Evolutionary conservation across 2,888 invertebrate species (phyloP).

Genomic region (Brachyopa scutellaris): DNA sequence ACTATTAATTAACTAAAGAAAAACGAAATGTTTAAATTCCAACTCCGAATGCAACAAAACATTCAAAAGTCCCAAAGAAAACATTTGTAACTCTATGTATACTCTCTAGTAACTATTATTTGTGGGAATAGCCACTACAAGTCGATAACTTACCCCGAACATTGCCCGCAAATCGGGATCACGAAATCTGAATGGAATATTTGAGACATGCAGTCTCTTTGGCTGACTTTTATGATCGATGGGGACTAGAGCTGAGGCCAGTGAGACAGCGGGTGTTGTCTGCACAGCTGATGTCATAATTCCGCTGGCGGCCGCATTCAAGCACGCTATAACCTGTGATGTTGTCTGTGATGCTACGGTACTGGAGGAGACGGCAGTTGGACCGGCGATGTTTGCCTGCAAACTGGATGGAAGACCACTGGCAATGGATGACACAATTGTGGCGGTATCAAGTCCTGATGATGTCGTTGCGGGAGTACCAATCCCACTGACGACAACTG

Average conservation of each 20-base stretch:
- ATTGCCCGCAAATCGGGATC: slow-evolving; percentile 99
- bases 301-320: slow-evolving; percentile 79
- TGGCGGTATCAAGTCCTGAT: slow-evolving; percentile 73
- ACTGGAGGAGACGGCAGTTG: slow-evolving; percentile 75
- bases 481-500: slow-evolving; percentile 59
- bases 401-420: slow-evolving; percentile 74
- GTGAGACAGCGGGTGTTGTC: slow-evolving; percentile 81
- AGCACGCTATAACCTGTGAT: slow-evolving; percentile 80
- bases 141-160: slow-evolving; percentile 93
- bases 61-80: slow-evolving; percentile 72
- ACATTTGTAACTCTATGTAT: slow-evolving; percentile 65
- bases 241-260: slow-evolving; percentile 83
- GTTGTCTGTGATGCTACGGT: slow-evolving; percentile 76
- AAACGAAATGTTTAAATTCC: slow-evolving; percentile 62
- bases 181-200: slow-evolving; percentile 99
- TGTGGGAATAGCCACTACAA: background rate
- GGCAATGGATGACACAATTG: slow-evolving; percentile 75
- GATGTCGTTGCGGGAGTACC: slow-evolving; percentile 73
- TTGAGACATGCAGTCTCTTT: slow-evolving; percentile 98
- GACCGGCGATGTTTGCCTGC: slow-evolving; percentile 73
- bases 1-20: slow-evolving; percentile 47
- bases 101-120: slow-evolving; percentile 57
- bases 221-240: slow-evolving; percentile 88
- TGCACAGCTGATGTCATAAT: slow-evolving; percentile 80
- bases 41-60: slow-evolving; percentile 72